A percentile compares a stretch with the other conserved stretches of the same genome.
Conservation (phyloP, 2,797 vertebrate genomes). For the Crenichthys baileyi region DNA sequence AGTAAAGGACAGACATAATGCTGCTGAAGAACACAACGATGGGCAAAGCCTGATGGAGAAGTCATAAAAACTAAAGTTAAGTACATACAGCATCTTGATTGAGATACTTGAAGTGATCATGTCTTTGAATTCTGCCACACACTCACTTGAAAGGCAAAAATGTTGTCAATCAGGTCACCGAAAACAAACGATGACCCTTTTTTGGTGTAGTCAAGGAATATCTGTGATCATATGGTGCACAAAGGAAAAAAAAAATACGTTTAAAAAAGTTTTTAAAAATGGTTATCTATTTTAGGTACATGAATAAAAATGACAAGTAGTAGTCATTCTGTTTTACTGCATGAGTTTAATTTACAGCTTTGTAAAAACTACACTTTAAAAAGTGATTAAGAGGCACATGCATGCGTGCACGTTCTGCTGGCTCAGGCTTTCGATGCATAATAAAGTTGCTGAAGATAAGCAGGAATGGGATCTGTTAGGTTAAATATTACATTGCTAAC, state of each 20-base stretch:
- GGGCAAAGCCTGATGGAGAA: slow-evolving; percentile 84
- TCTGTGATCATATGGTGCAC: slow-evolving; percentile 71
- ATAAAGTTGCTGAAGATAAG: slow-evolving; percentile 60
- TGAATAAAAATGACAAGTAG: neutral
- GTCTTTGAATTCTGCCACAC: neutral
- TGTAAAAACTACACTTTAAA: slow-evolving; percentile 5
- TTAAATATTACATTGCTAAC: slow-evolving; percentile 27
- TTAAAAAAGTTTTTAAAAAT: slow-evolving; percentile 6
- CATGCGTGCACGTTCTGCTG: neutral
- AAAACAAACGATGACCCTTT: slow-evolving; percentile 91
- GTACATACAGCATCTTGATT: neutral
- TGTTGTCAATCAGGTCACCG: slow-evolving; percentile 78
- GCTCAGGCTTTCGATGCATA: slow-evolving; percentile 9
- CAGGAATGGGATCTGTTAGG: neutral
- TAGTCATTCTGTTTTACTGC: slow-evolving; percentile 16
- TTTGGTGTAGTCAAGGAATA: slow-evolving; percentile 89
- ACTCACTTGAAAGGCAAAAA: slow-evolving; percentile 97
- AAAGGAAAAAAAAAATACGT: neutral
- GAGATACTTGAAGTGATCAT: neutral
- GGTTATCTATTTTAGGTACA: neutral
- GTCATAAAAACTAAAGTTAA: neutral
- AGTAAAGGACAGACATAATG: slow-evolving; percentile 94
- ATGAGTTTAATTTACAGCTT: neutral
- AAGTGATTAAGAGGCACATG: slow-evolving; percentile 25
- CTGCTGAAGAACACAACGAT: slow-evolving; percentile 98